Conservation (phyloP, 2,797 vertebrate genomes). For the Tenualosa thibaudeaui region DNA sequence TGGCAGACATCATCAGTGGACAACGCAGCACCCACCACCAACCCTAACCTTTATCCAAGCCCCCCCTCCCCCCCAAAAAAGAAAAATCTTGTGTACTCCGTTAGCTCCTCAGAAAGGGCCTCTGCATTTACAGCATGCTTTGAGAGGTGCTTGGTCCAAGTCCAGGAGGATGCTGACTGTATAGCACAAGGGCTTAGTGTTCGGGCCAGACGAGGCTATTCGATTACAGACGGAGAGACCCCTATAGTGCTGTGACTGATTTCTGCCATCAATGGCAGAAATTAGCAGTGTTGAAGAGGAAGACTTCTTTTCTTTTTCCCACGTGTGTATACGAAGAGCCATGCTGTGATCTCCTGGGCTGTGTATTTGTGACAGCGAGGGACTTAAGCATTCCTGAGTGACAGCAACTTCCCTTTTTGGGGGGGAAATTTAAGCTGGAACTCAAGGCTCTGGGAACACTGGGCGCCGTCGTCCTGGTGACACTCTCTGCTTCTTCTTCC, state of each 20-base stretch:
- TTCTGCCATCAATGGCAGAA: background rate
- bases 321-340: background rate
- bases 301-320: background rate
- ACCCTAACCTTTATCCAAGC: background rate
- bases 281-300: background rate
- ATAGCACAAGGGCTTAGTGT: background rate
- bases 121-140: background rate
- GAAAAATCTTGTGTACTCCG: background rate
- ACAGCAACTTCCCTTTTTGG: background rate
- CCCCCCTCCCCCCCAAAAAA: background rate
- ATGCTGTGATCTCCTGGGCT: background rate
- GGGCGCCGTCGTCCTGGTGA: constrained; percentile 19
- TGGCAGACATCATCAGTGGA: constrained; percentile 18
- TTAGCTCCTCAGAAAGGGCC: background rate
- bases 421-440: background rate
- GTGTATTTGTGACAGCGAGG: background rate
- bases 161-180: constrained; percentile 14
- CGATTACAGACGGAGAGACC: background rate
- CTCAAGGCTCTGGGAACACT: background rate
- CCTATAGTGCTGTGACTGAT: background rate
- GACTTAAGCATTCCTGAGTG: constrained; percentile 27
- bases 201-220: background rate
- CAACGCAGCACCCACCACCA: background rate
- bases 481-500: background rate
- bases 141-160: background rate